These are phyloP conservation scores for Micromys minutus DNA, from an alignment of 2,113 vertebrate genomes.

Conservation along the genomic window DNA sequence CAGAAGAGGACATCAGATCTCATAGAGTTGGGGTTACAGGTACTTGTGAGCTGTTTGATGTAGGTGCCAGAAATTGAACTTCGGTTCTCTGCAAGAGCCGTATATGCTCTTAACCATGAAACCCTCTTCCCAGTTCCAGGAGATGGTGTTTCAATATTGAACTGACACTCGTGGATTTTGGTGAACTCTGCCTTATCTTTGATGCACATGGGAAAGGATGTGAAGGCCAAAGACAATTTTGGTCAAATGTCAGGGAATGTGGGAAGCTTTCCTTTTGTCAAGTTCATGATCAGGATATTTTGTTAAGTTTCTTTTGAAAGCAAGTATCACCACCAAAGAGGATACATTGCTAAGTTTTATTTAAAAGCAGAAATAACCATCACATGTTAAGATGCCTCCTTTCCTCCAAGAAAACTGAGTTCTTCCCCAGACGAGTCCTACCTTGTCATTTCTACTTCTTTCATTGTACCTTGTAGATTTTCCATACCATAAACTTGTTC, in stretches of 20 bases:
- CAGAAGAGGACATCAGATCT: not conserved
- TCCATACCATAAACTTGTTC: conserved; percentile 36
- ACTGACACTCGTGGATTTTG: not conserved
- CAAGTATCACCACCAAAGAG: conserved; percentile 48
- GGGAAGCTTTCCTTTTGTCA: not conserved
- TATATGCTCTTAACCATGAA: not conserved
- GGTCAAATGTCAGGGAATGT: conserved; percentile 10
- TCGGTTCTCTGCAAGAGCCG: not conserved
- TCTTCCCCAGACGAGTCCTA: conserved; percentile 45
- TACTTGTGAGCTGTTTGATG: not conserved
- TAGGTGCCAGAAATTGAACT: not conserved
- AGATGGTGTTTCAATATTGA: conserved; percentile 34
- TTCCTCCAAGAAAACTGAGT: not conserved
- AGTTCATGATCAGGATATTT: conserved; percentile 15
- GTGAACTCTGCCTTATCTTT: conserved; percentile 20
- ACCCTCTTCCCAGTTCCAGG: not conserved
- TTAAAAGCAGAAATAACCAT: conserved; percentile 6
- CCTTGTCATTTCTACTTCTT: conserved; percentile 44
- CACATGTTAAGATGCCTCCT: conserved; percentile 19
- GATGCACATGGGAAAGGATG: not conserved
- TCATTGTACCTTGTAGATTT: conserved; percentile 46
- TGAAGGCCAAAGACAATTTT: conserved; percentile 21
- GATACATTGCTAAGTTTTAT: conserved; percentile 27
- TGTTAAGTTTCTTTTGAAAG: conserved; percentile 29
- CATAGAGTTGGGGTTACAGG: not conserved